These are phyloP conservation scores for Acrocera orbiculus DNA, from an alignment of 2,888 invertebrate genomes.

Conservation along the genomic window DNA sequence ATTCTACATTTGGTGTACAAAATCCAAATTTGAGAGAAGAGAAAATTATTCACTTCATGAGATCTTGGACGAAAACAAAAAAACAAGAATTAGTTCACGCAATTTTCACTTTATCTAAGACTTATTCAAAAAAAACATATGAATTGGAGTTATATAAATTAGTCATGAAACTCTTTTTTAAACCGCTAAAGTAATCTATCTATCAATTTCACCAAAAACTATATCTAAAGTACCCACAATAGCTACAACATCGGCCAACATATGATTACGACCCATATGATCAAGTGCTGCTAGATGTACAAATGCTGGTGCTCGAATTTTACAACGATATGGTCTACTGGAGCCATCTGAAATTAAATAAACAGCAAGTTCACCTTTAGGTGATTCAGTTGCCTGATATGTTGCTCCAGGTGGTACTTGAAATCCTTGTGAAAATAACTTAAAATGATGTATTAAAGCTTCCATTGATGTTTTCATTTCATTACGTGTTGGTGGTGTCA, in stretches of 20 bases:
- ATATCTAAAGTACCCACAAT: conserved; percentile 51
- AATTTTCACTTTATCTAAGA: too few species aligned
- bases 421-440: conserved; percentile 65
- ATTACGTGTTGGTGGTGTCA: conserved; percentile 49
- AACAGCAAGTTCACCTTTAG: conserved; percentile 75
- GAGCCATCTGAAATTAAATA: conserved; percentile 75
- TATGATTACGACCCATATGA: conserved; percentile 40
- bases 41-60: too few species aligned
- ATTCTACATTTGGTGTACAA: too few species aligned
- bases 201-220: conserved; percentile 45
- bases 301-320: conserved; percentile 39
- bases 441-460: conserved; percentile 77
- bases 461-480: conserved; percentile 86
- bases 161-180: too few species aligned
- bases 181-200: too few species aligned
- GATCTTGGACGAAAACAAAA: too few species aligned
- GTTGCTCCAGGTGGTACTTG: conserved; percentile 69
- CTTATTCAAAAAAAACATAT: too few species aligned
- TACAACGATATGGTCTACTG: conserved; percentile 51
- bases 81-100: neutral
- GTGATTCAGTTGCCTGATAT: conserved; percentile 63
- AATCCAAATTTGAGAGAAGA: too few species aligned
- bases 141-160: too few species aligned
- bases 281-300: conserved; percentile 45
- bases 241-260: conserved; percentile 65